Conservation (phyloP, 2,888 invertebrate species). For the Hofmannophila pseudospretella region DNA sequence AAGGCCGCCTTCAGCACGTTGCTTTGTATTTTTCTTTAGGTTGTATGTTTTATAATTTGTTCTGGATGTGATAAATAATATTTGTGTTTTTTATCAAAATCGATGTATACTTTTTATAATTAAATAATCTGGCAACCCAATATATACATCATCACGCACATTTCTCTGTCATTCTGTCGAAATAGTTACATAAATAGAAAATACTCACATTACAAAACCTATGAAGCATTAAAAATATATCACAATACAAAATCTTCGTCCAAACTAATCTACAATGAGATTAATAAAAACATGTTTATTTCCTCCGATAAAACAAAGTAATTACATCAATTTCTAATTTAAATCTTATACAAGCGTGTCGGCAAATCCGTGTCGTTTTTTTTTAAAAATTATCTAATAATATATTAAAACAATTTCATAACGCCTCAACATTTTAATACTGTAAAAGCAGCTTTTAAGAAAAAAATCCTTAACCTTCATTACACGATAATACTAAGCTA, state of each 20-base stretch:
- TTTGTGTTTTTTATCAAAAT: no score
- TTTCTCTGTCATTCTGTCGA: conserved; percentile 6
- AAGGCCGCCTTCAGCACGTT: no score
- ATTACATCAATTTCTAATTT: conserved; percentile 12
- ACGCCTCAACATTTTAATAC: conserved; percentile 62
- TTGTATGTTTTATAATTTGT: no score
- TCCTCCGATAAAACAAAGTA: conserved; percentile 13
- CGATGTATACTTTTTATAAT: no score
- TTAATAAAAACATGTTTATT: conserved; percentile 15
- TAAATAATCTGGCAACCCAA: no score
- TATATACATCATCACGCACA: neutral
- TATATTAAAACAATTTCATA: conserved; percentile 17
- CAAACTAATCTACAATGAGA: conserved; percentile 21
- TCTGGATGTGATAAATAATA: no score
- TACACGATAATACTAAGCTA: conserved; percentile 31
- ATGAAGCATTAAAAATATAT: conserved; percentile 29
- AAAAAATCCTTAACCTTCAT: conserved; percentile 13
- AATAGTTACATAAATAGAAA: conserved; percentile 11
- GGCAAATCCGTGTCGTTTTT: conserved; percentile 18
- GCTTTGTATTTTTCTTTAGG: no score
- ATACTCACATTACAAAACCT: conserved; percentile 22
- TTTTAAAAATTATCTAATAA: conserved; percentile 13
- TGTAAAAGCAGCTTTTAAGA: conserved; percentile 29
- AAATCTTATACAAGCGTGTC: conserved; percentile 14
- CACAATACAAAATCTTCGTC: conserved; percentile 17